Base-by-base conservation (phyloP, 2,797 vertebrate genomes). In the Neosilurus hyrtlii region DNA sequence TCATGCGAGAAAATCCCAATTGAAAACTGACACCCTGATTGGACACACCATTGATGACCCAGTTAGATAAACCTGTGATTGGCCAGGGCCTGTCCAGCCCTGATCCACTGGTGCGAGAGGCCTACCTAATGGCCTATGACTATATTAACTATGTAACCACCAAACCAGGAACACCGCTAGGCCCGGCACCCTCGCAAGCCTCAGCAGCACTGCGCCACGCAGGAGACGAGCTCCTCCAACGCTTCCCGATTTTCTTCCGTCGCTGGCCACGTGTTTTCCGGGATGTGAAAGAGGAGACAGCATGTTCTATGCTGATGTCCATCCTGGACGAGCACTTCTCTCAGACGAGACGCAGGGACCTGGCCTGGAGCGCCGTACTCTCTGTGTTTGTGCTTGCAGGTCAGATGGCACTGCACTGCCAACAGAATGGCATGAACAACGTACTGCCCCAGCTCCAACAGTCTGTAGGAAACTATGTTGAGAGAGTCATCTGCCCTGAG, bases 211-310 rank as follows among this genome's bases (percentile, higher is more conserved):
- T 96, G 77, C 91, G 93, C 5, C 90, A 94, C 0, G 93, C 95
- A 0, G 94, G 93, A 0, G 92, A 94, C 0, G 92, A 95, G 82
- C 93, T 95, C 7, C 91, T 95, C 30, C 51, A 43, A 30, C 91
- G 90, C 79, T 96, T 94, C 84, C 94, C 93, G 56, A 95, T 95
- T 86, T 95, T 95, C 90, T 95, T 95, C 86, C 90, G 91, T 4
- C 93, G 94, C 70, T 95, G 94, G 95, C 94, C 94, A 0, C 91
- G 94, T 0, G 78, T 96, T 37, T 96, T 95, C 85, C 91, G 90
- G 79, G 91, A 93, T 1, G 93, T 95, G 84, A 92, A 89, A 0
- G 91, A 93, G 84, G 74, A 62, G 37, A 89, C 91, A 0, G 94
- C 93, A 70, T 94, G 94, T 78, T 68, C 89, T 51, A 90, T 61